These are phyloP conservation scores for Astropecten irregularis DNA, from an alignment of 53 echinoderm and acorn worm species.

Conservation along the genomic window DNA sequence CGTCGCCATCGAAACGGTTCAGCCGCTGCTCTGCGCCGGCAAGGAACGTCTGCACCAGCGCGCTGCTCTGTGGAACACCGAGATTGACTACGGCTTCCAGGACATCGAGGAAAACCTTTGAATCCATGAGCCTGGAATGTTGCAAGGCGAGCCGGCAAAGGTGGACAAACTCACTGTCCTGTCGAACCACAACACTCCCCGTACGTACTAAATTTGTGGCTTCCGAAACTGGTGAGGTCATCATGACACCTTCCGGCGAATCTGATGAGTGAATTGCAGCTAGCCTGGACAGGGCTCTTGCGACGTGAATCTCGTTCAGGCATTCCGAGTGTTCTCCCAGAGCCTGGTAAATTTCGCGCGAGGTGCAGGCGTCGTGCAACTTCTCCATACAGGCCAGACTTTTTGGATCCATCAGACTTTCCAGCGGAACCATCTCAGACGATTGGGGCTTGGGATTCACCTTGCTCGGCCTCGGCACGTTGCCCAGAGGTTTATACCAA, in stretches of 20 bases:
- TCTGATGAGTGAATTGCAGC: conserved; percentile 35
- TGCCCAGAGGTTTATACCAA: conserved; percentile 2
- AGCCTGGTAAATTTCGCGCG: conserved; percentile 11
- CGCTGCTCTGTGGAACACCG: conserved; percentile 54
- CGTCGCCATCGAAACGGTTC: conserved; percentile 40
- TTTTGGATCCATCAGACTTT: not conserved
- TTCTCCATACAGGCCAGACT: not conserved
- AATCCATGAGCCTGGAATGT: conserved; percentile 58
- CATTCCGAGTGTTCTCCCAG: not conserved
- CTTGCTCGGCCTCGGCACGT: not conserved
- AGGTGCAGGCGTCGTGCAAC: conserved; percentile 11
- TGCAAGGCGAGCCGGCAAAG: conserved; percentile 53
- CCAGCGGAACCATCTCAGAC: conserved; percentile 3
- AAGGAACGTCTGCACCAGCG: conserved; percentile 51
- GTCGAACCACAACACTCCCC: not conserved
- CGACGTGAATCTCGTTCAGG: conserved; percentile 52
- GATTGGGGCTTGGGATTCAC: not conserved
- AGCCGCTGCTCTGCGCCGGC: conserved; percentile 49
- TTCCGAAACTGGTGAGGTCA: not conserved
- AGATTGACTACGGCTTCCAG: conserved; percentile 46
- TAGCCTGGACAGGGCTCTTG: conserved; percentile 58
- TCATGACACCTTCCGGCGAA: not conserved
- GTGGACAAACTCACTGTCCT: conserved; percentile 16
- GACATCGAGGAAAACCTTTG: conserved; percentile 20
- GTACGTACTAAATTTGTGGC: not conserved